phyloP scores from a whole-genome alignment of 2,113 vertebrate species.

The Gnathonemus longibarbis region DNA sequence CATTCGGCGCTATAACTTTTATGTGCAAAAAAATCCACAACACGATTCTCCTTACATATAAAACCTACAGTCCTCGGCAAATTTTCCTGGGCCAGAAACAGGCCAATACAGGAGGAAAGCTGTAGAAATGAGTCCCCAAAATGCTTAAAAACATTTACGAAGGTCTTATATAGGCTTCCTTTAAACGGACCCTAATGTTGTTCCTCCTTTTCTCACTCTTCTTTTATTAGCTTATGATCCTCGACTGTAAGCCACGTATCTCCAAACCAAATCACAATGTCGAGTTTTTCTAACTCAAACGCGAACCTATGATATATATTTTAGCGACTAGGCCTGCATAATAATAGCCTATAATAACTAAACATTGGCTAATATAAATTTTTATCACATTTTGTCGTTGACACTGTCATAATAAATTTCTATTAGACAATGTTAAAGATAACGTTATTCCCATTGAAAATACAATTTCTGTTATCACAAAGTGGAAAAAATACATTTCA shows the following conservation, averaged over 20 bases:
- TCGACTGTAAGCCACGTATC: background rate
- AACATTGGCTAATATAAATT: background rate
- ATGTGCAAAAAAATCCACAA: background rate
- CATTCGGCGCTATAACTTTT: background rate
- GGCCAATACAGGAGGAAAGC: background rate
- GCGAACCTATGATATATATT: background rate
- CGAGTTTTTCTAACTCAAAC: background rate
- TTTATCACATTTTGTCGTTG: background rate
- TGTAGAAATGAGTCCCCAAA: background rate
- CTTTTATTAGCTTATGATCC: background rate
- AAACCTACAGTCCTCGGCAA: background rate
- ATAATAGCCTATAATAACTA: background rate
- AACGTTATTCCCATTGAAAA: background rate
- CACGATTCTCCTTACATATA: background rate
- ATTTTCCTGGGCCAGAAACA: background rate
- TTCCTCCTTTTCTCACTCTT: background rate
- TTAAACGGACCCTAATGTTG: background rate
- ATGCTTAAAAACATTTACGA: background rate
- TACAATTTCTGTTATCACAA: background rate
- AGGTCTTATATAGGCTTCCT: background rate
- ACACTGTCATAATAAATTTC: background rate
- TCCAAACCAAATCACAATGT: background rate
- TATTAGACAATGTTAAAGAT: background rate
- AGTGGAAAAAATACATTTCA: background rate
- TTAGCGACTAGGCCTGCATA: background rate